phyloP scores from a whole-genome alignment of 2,888 invertebrate species.

The Lithophane semibrunnea region DNA sequence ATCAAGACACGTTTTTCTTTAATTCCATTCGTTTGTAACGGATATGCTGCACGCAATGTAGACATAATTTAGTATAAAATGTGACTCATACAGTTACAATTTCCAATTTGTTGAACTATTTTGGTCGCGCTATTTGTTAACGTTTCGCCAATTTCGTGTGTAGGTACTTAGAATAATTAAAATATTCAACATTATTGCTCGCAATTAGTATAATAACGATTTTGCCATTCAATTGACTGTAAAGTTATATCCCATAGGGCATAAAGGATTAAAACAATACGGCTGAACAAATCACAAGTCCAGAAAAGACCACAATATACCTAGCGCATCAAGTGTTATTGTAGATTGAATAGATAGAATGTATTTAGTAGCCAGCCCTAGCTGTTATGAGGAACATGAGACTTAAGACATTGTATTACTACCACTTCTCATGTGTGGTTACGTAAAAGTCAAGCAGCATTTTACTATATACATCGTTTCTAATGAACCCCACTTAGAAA shows the following conservation, averaged over 20 bases:
- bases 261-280: neutral
- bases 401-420: constrained; percentile 1
- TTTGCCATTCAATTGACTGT: neutral
- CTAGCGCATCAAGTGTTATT: neutral
- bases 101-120: constrained; percentile 35
- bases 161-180: constrained; percentile 15
- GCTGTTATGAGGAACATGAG: constrained; percentile 7
- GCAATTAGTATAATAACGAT: constrained; percentile 12
- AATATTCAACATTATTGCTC: constrained; percentile 1
- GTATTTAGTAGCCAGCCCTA: neutral
- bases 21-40: constrained; percentile 35
- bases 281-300: constrained; percentile 14
- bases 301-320: neutral
- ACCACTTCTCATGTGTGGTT: neutral
- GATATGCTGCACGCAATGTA: constrained; percentile 48
- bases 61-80: constrained; percentile 29
- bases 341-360: neutral
- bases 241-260: neutral
- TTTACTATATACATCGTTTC: neutral
- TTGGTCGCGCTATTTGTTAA: constrained; percentile 3
- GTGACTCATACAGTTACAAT: constrained; percentile 21
- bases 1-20: constrained; percentile 39
- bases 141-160: constrained; percentile 13
- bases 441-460: constrained; percentile 1
- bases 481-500: constrained; percentile 21